phyloP scores from a whole-genome alignment of 2,888 invertebrate genomes.

The Chironomus riparius region DNA sequence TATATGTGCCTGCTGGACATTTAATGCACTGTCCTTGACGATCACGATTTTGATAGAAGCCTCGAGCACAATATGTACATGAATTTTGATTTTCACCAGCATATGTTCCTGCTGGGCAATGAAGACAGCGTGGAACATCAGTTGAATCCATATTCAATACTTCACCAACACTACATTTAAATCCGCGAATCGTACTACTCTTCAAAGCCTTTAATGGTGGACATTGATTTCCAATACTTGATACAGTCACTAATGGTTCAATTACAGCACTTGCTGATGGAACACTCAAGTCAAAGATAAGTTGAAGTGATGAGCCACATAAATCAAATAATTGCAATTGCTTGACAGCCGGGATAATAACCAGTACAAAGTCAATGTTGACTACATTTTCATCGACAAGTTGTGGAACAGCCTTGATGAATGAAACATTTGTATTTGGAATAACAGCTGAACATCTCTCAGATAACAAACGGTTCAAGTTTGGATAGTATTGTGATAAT shows the following conservation, averaged over 20 bases:
- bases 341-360: constrained; percentile 76
- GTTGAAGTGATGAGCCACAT: constrained; percentile 84
- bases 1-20: constrained; percentile 90
- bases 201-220: constrained; percentile 80
- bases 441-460: constrained; percentile 87
- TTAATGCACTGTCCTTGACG: constrained; percentile 82
- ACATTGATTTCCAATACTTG: constrained; percentile 85
- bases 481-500: constrained; percentile 67
- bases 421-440: constrained; percentile 88
- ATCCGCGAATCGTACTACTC: constrained; percentile 77
- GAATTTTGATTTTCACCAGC: constrained; percentile 82
- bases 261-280: constrained; percentile 86
- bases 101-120: constrained; percentile 94
- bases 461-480: constrained; percentile 72
- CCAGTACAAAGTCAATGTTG: constrained; percentile 80
- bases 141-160: constrained; percentile 88
- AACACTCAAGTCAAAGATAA: constrained; percentile 89
- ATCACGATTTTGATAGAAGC: constrained; percentile 87
- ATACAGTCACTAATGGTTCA: constrained; percentile 79
- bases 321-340: constrained; percentile 90
- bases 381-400: constrained; percentile 79
- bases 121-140: constrained; percentile 85
- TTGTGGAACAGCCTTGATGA: constrained; percentile 70
- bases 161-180: constrained; percentile 88
- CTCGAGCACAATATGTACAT: constrained; percentile 84